Evolutionary conservation across 2,113 vertebrate species (phyloP), one percentile per base, ranked within the genome.

Genomic region (Hydrochoerus hydrochaeris): DNA sequence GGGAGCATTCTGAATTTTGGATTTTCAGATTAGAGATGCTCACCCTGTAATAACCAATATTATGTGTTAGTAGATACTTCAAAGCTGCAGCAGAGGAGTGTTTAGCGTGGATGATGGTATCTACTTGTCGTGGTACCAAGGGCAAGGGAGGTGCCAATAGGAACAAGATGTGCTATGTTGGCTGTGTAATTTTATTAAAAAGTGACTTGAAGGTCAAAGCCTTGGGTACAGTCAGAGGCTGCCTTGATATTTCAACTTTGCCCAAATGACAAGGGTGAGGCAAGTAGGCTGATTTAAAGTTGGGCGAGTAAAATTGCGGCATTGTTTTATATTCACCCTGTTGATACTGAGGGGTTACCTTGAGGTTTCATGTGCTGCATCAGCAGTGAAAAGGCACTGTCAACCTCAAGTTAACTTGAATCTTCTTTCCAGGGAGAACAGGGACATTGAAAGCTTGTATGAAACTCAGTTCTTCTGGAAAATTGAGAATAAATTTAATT

Each of bases 401-500:
- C 24, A 83, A 78, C 80, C n/a, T 73, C 10, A 19, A 13, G 26
- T 94, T 95, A 44, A 54, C 30, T 13, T 0, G 3, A 10, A 58
- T 20, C 7, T 71, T 19, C 20, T 85, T 67, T 49, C 49, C 20
- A 63, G 73, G 46, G 8, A 60, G 32, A 60, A 38, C 5, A 52
- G 28, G 46, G 75, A 58, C 44, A 32, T 30, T 46, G n/a, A 63
- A 92, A 46, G 10, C 10, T 90, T 94, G 73, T 58, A 88, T 81
- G 73, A 82, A 46, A 93, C 9, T 9, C 3, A 2, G 19, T 90
- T 95, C 78, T 49, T 88, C 57, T 65, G 19, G 63, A 7, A 83
- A n/a, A 86, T 32, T 84, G 60, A 44, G 26, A 92, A 75, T 58
- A 81, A 84, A 86, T 22, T 78, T 75, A 73, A 95, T 90, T 85